Conservation (phyloP, 1,140 invertebrate genomes). For the Tetramorium parvispinum region DNA sequence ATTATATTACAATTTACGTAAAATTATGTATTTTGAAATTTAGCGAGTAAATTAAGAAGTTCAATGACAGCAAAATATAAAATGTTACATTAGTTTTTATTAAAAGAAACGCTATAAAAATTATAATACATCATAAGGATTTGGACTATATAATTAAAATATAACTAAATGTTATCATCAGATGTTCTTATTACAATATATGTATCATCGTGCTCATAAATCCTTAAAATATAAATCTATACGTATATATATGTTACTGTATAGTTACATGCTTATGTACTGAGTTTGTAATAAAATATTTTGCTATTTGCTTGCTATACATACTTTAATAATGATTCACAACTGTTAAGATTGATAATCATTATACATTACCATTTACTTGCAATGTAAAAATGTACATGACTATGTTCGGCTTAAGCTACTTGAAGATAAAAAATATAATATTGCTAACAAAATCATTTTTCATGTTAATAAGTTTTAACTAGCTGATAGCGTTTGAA, state of each 20-base stretch:
- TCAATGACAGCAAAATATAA: constrained; percentile 1
- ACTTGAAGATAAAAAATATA: background rate
- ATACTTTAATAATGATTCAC: background rate
- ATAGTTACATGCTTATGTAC: background rate
- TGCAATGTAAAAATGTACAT: constrained; percentile 12
- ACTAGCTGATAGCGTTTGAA: background rate
- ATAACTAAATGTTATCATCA: background rate
- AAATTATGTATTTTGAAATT: background rate
- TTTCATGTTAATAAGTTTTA: background rate
- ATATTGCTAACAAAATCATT: constrained; percentile 2
- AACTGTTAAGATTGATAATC: background rate
- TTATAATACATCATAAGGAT: background rate
- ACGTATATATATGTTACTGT: background rate
- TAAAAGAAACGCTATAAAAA: background rate
- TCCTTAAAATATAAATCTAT: background rate
- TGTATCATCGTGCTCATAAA: background rate
- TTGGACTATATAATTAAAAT: background rate
- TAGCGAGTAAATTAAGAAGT: background rate
- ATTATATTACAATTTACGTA: background rate
- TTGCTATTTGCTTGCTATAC: constrained; percentile 1
- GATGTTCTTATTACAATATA: background rate
- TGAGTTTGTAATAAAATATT: background rate
- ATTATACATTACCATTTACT: constrained; percentile 4
- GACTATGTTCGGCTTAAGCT: background rate
- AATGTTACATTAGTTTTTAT: background rate